phyloP scores from a whole-genome alignment of 2,113 vertebrate species.

The Lynx canadensis region DNA sequence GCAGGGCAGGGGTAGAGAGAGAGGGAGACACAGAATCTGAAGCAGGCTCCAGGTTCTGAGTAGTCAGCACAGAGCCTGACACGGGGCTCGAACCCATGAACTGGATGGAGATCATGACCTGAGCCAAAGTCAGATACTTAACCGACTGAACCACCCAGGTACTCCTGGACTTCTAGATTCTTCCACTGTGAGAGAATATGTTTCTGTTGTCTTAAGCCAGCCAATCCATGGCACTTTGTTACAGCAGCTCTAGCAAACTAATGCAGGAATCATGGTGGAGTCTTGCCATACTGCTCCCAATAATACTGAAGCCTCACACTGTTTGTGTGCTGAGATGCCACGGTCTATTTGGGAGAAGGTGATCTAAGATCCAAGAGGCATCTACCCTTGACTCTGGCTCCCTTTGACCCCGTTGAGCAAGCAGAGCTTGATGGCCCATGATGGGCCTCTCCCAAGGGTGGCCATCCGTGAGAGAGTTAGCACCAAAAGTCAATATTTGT shows the following conservation, averaged over 20 bases:
- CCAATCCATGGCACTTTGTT: not conserved
- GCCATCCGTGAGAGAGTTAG: not conserved
- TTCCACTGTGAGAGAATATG: not conserved
- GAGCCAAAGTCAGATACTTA: too few relatives aligned
- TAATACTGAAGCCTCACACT: accelerated
- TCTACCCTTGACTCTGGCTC: not conserved
- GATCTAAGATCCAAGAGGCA: not conserved
- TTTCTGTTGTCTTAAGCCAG: not conserved
- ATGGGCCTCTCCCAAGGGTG: slow-evolving; percentile 27
- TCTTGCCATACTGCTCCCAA: not conserved
- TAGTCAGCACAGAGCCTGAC: too few relatives aligned
- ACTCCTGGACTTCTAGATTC: not conserved
- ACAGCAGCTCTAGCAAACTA: not conserved
- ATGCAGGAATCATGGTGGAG: too few relatives aligned
- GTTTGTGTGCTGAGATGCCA: too few relatives aligned
- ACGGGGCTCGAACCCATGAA: too few relatives aligned
- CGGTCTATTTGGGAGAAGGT: not conserved
- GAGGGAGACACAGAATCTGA: too few relatives aligned
- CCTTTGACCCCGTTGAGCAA: not conserved
- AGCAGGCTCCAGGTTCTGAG: too few relatives aligned
- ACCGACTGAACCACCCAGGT: too few relatives aligned
- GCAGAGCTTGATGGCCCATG: not conserved
- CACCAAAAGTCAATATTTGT: slow-evolving; percentile 64
- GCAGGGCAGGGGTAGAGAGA: too few relatives aligned
- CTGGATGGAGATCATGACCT: too few relatives aligned